These are phyloP conservation scores for Cheiracanthium punctorium DNA, from an alignment of 2,888 invertebrate species.

Conservation along the genomic window DNA sequence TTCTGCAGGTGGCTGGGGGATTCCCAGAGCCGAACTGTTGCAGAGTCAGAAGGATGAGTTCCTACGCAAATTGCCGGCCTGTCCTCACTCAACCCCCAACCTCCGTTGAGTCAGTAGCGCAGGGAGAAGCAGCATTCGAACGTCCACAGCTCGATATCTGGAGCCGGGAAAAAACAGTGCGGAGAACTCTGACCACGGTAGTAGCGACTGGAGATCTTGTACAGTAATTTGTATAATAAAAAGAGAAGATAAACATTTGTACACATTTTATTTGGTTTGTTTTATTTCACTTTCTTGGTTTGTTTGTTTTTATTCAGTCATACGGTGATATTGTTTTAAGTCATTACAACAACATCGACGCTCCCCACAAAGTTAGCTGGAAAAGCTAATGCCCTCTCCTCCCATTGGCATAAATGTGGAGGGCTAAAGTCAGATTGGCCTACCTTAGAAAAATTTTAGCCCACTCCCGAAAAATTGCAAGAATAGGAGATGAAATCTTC, in stretches of 20 bases:
- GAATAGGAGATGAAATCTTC: too few species aligned
- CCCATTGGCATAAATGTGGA: too few species aligned
- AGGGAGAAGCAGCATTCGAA: slow-evolving; percentile 34
- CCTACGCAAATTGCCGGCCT: slow-evolving; percentile 14
- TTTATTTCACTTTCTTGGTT: background rate
- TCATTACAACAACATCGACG: too few species aligned
- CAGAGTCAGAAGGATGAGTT: slow-evolving; percentile 8
- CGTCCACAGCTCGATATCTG: slow-evolving; percentile 55
- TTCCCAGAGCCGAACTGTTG: slow-evolving; percentile 28
- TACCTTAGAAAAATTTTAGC: too few species aligned
- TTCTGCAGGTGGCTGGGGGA: slow-evolving; percentile 59
- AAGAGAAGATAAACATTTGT: slow-evolving; percentile 55
- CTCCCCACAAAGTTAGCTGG: too few species aligned
- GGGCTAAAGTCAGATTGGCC: too few species aligned
- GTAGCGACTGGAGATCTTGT: slow-evolving; percentile 43
- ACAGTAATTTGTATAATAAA: slow-evolving; percentile 68
- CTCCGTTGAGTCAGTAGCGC: slow-evolving; percentile 31
- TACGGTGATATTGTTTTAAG: too few species aligned
- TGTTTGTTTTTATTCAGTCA: too few species aligned
- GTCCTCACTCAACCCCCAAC: slow-evolving; percentile 37
- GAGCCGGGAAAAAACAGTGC: slow-evolving; percentile 45
- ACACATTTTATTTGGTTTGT: slow-evolving; percentile 43
- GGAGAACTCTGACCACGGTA: slow-evolving; percentile 9
- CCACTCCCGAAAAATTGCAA: too few species aligned
- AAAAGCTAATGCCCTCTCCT: too few species aligned